Evolutionary conservation across 1,140 invertebrate species (phyloP).

Genomic region (Lepidostoma basale): DNA sequence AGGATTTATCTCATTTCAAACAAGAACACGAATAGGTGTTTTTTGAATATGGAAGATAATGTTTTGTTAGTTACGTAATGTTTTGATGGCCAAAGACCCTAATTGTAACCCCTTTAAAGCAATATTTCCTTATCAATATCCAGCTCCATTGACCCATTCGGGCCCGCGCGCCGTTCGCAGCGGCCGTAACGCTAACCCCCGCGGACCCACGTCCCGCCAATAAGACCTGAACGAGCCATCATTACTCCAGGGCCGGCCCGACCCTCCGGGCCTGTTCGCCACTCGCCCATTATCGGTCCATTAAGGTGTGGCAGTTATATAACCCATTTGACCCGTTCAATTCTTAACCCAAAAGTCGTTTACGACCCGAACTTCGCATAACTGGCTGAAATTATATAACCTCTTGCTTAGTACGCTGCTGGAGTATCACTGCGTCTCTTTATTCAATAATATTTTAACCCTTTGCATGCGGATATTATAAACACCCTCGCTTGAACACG

Average conservation of each 20-base stretch:
- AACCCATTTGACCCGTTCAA: conserved; percentile 21
- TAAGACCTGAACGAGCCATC: not conserved
- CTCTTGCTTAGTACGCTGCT: no score
- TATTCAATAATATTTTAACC: no score
- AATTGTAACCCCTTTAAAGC: no score
- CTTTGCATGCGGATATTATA: no score
- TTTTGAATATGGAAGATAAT: no score
- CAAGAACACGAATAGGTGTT: no score
- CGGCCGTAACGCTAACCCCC: not conserved
- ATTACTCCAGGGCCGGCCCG: not conserved
- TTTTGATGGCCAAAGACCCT: no score
- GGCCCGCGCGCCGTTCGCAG: not conserved
- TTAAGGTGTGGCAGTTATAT: conserved; percentile 19
- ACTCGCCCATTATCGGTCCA: conserved; percentile 16
- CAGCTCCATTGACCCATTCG: not conserved
- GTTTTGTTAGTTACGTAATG: no score
- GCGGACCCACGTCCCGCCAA: not conserved
- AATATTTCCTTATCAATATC: no score
- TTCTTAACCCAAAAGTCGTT: conserved; percentile 17
- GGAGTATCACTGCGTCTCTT: no score
- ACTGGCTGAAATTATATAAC: not conserved
- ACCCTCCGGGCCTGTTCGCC: not conserved
- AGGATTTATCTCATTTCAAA: no score
- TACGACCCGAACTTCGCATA: conserved; percentile 1
- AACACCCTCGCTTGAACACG: no score